Evolutionary conservation across 1,140 invertebrate genomes (phyloP).

Genomic region (Limonius californicus): DNA sequence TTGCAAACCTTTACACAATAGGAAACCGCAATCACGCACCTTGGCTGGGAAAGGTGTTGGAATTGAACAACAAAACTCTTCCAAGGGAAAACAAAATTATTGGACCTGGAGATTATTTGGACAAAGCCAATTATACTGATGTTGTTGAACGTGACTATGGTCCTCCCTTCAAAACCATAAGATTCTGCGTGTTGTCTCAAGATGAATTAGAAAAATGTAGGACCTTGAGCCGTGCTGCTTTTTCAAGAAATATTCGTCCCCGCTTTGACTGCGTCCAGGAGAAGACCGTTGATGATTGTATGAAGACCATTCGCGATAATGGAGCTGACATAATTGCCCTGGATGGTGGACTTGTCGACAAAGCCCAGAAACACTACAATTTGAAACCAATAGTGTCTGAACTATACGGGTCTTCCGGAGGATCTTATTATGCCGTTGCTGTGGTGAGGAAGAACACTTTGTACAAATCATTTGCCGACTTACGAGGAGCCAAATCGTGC

Average conservation of each 20-base stretch:
- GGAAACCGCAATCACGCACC: conserved; percentile 48
- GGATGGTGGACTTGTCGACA: conserved; percentile 56
- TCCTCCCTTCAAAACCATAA: conserved; percentile 49
- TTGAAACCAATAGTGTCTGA: conserved; percentile 53
- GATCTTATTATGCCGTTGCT: conserved; percentile 50
- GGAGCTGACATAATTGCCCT: conserved; percentile 62
- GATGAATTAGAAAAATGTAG: conserved; percentile 64
- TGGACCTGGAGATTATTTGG: conserved; percentile 60
- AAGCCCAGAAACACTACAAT: conserved; percentile 52
- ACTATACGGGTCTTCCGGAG: conserved; percentile 50
- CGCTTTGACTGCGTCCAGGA: conserved; percentile 62
- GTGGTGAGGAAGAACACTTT: conserved; percentile 53
- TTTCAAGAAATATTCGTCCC: conserved; percentile 68
- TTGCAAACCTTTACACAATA: conserved; percentile 46
- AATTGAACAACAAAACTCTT: conserved; percentile 53
- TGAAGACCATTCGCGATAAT: conserved; percentile 60
- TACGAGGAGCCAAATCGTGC: conserved; percentile 57
- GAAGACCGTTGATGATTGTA: conserved; percentile 56
- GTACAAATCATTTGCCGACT: conserved; percentile 43
- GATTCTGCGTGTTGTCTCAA: conserved; percentile 62
- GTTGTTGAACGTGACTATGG: conserved; percentile 73
- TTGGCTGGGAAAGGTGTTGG: conserved; percentile 52
- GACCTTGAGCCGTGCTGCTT: conserved; percentile 61
- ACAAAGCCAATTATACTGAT: conserved; percentile 68
- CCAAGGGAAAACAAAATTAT: conserved; percentile 61